phyloP scores from a whole-genome alignment of 2,113 vertebrate genomes.

The Brachypteracias leptosomus region DNA sequence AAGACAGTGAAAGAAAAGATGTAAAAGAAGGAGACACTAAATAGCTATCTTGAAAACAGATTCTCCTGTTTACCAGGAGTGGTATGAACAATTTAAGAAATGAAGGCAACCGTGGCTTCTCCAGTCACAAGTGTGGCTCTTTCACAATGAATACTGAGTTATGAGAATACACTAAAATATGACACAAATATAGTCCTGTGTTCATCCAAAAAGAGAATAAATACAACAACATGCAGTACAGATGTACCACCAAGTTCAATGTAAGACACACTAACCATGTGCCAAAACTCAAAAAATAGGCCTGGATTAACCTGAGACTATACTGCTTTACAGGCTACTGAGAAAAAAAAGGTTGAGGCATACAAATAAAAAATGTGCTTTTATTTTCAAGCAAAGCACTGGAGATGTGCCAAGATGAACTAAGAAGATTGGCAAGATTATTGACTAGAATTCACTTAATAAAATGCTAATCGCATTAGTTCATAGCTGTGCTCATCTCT shows the following conservation, averaged over 20 bases:
- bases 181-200: not conserved
- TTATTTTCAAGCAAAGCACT: not conserved
- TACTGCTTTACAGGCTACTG: not conserved
- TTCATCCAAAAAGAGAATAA: not conserved
- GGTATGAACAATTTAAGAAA: not conserved
- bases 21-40: too few relatives aligned
- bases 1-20: not conserved
- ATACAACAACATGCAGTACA: not conserved
- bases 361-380: accelerated
- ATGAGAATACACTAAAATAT: not conserved
- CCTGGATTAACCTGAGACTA: not conserved
- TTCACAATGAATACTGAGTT: not conserved
- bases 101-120: not conserved
- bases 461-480: not conserved
- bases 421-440: not conserved
- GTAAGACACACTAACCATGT: not conserved
- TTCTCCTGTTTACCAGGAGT: not conserved
- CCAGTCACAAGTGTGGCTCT: not conserved
- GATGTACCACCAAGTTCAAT: not conserved
- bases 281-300: not conserved
- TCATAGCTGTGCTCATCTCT: not conserved
- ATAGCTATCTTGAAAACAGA: not conserved
- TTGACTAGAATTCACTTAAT: not conserved
- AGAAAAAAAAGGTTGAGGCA: not conserved
- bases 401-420: not conserved